Evolutionary conservation across 2,888 invertebrate species (phyloP).

Genomic region (Imbricaverruca yamaguchii): DNA sequence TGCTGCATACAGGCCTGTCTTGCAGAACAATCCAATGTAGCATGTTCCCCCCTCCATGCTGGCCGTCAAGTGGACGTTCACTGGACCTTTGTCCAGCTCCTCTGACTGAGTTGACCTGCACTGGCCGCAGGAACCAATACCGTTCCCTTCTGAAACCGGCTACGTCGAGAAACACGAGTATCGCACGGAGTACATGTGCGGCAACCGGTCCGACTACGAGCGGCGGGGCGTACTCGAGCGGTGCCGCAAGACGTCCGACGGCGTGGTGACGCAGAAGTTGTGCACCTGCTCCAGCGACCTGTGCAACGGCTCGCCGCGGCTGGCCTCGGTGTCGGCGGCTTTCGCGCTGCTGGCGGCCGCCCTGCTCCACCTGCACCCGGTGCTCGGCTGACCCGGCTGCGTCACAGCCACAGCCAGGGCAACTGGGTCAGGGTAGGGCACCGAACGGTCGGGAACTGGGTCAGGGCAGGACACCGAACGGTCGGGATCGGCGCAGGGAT

Average conservation of each 20-base stretch:
- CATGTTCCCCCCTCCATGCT: no score
- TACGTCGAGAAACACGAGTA: neutral
- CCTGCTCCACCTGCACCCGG: neutral
- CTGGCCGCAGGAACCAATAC: neutral
- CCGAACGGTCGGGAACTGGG: no score
- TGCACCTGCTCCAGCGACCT: neutral
- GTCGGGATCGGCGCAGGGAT: no score
- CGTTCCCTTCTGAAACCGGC: neutral
- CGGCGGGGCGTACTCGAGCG: neutral
- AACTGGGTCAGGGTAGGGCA: no score
- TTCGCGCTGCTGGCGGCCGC: neutral
- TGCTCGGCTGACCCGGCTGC: neutral
- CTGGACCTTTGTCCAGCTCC: no score
- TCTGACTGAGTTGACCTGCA: no score
- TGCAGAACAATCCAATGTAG: no score
- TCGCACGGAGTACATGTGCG: neutral
- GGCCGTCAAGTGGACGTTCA: no score
- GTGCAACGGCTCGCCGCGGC: neutral
- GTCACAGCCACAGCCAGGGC: no score
- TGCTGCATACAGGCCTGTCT: no score
- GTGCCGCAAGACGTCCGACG: neutral
- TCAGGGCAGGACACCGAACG: no score
- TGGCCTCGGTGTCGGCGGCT: neutral
- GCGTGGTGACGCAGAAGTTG: neutral
- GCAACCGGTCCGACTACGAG: neutral